These are phyloP conservation scores for Urocynchramus pylzowi DNA, from an alignment of 2,113 vertebrate species.

Conservation along the genomic window DNA sequence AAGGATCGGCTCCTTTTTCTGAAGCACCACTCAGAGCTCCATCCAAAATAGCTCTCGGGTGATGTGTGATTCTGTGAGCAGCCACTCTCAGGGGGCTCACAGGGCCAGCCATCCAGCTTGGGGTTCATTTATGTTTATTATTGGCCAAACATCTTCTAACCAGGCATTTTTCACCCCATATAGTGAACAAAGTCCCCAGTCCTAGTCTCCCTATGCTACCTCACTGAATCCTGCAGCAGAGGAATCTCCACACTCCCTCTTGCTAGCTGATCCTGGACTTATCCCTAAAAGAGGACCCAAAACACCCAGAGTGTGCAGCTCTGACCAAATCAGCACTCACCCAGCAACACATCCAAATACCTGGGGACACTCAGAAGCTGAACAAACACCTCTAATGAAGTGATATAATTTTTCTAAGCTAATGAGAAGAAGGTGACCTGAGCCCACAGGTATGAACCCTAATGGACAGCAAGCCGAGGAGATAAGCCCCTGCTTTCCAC, in stretches of 20 bases:
- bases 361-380: conserved; percentile 4
- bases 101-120: background rate
- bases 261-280: background rate
- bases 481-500: conserved; percentile 69
- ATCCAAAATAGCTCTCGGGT: background rate
- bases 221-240: background rate
- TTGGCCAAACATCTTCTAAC: background rate
- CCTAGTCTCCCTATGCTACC: background rate
- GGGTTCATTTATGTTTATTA: background rate
- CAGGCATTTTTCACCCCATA: background rate
- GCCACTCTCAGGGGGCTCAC: background rate
- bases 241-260: background rate
- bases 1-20: background rate
- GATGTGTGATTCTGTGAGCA: background rate
- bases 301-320: background rate
- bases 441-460: conserved; percentile 59
- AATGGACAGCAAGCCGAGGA: conserved; percentile 53
- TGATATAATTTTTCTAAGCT: conserved; percentile 58
- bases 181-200: background rate
- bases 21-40: background rate
- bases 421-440: conserved; percentile 50
- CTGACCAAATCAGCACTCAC: background rate
- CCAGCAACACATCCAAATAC: background rate
- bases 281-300: background rate
- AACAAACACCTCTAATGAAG: conserved; percentile 34